phyloP scores from a whole-genome alignment of 2,888 invertebrate genomes.

The Eupithecia insigniata region DNA sequence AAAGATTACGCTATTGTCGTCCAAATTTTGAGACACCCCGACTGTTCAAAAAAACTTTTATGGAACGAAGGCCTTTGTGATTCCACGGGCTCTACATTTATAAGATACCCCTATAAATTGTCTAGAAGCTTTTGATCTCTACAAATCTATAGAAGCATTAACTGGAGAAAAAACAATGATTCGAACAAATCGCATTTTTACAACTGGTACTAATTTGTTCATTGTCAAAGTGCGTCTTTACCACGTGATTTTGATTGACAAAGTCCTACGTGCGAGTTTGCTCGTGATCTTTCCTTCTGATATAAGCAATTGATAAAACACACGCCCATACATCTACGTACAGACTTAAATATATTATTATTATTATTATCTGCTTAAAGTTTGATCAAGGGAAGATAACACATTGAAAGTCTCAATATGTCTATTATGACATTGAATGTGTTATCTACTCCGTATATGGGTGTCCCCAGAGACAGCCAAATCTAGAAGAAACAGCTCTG shows the following conservation, averaged over 20 bases:
- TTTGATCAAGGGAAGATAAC: background rate
- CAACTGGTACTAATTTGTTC: background rate
- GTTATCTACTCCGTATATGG: too few relatives aligned
- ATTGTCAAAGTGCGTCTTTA: background rate
- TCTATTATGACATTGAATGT: too few relatives aligned
- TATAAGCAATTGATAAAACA: conserved; percentile 8
- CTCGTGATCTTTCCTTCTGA: conserved; percentile 18
- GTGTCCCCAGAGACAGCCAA: too few relatives aligned
- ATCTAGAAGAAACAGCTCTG: background rate
- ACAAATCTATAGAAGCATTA: background rate
- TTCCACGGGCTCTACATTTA: background rate
- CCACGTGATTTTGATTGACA: background rate
- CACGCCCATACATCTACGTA: background rate
- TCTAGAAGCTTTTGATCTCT: background rate
- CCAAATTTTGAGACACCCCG: background rate
- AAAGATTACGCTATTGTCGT: background rate
- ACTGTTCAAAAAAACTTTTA: background rate
- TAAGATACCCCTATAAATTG: background rate
- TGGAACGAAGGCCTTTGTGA: background rate
- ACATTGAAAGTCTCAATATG: background rate
- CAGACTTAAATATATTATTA: background rate
- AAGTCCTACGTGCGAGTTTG: conserved; percentile 16
- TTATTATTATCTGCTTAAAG: background rate
- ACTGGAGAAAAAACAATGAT: background rate
- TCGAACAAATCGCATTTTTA: background rate